Evolutionary conservation across 2,888 invertebrate species (phyloP), one percentile per base, ranked within the genome.

Genomic region (Hoplodrina ambigua): DNA sequence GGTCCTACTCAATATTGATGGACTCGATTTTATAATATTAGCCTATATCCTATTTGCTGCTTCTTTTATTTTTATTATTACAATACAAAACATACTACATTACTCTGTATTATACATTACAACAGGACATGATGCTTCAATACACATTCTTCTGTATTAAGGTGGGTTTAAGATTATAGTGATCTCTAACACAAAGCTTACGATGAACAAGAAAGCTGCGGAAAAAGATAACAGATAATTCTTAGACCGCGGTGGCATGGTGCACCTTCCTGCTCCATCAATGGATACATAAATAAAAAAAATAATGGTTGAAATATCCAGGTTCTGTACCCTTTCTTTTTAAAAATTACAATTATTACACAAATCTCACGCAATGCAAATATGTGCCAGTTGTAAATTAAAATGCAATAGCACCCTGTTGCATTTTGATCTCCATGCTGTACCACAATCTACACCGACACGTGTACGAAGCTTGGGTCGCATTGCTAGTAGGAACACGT

Each of bases 331-430:
- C 11, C 8, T 17, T 37, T 33, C 25, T 8, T 6, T 33, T 37
- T 13, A 13, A 11, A 41, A 41, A 13, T 13, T 11, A 41, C 4
- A 13, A 13, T 41, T 65, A 49, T 62, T 33, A n/a, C n/a, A 33
- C 8, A 41, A 13, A 41, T 41, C 15, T 60, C 33, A 74, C 46
- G 25, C 74, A 63, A 30, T 53, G 53, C 46, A 25, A 20, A 63
- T 20, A 64, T 44, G 6, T n/a, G 15, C 10, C 37, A 37, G 1
- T 37, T 37, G 8, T 37, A 37, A 8, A 8, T 37, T 8, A 37
- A 37, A 37, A 37, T 37, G 8, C 37, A 37, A 37, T 37, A 8
- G 37, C 37, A 37, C 8, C 8, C 8, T 37, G 8, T 37, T 37
- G 37, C 37, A 37, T 37, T 37, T 37, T 37, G 15, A 41, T 17